Base-by-base conservation (phyloP, 2,113 vertebrate species). In the Crotalus tigris region DNA sequence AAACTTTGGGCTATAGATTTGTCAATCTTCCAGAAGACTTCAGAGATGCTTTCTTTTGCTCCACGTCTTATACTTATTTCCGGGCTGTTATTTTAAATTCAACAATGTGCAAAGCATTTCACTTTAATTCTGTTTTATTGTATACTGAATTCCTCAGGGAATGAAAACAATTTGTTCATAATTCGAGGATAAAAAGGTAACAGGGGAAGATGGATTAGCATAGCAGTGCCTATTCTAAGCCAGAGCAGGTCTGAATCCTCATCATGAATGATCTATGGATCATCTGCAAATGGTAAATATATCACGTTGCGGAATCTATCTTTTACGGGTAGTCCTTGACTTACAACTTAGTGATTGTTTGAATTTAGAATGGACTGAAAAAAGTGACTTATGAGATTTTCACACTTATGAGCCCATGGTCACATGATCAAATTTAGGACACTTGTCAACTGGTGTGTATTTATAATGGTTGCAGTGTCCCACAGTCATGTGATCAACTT, bases 41-140 rank as follows among this genome's bases (percentile, higher is more conserved):
- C 91, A 85, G 4, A 92, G 92, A 95, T 96, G 90, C 89, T 91
- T 96, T 88, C 94, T 95, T 95, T 94, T 91, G 54, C 11, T 51
- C 55, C 29, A 58, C 2, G 0, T 21, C 64, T 89, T 85, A 92
- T 39, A 58, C 87, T 69, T 92, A 64, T 86, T 6, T 46, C 58
- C 19, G 87, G n/a, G 17, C 49, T 53, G 21, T 92, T 26, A 51
- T 64, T 88, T 87, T 54, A 57, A 86, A 91, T 44, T 19, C 85
- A 55, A 26, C 39, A 89, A 81, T 55, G 49, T 86, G 39, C 51
- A 85, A 85, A 85, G 33, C 33, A 26, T 44, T 54, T 81, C 81
- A 91, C 15, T 59, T 57, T 61, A 85, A n/a, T 55, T 49, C 55
- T 29, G 21, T 91, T 86, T 59, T 12, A 59, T 49, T 58, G 26